These are phyloP conservation scores for Strix uralensis DNA, from an alignment of 2,113 vertebrate species.

Conservation along the genomic window DNA sequence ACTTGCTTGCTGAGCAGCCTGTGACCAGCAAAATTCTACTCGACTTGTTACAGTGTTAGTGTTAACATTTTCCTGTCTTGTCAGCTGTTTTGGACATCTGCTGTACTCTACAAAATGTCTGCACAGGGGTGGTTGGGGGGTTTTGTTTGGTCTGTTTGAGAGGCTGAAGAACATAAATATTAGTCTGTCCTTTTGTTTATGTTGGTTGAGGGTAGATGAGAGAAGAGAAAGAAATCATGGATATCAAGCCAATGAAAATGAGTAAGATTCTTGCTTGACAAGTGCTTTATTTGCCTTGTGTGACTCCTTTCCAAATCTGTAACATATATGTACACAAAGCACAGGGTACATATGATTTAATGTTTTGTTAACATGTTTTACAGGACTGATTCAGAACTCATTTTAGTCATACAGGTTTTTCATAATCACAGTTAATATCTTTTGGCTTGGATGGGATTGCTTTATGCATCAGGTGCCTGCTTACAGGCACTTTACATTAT, in stretches of 20 bases:
- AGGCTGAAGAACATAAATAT: slow-evolving; percentile 53
- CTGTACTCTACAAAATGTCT: slow-evolving; percentile 57
- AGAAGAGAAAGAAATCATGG: slow-evolving; percentile 20
- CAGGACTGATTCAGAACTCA: neutral
- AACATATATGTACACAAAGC: neutral
- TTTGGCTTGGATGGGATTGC: neutral
- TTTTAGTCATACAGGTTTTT: neutral
- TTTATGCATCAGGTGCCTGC: neutral
- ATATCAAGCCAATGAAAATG: slow-evolving; percentile 48
- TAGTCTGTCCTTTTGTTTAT: slow-evolving; percentile 62
- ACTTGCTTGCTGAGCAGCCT: slow-evolving; percentile 61
- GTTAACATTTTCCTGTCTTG: slow-evolving; percentile 53
- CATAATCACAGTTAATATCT: neutral
- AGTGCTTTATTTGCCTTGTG: neutral
- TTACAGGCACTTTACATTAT: neutral
- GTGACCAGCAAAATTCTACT: slow-evolving; percentile 53
- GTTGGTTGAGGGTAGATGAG: slow-evolving; percentile 52
- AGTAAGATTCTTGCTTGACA: slow-evolving; percentile 19
- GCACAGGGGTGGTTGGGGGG: neutral
- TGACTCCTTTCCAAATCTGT: neutral
- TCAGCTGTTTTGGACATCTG: slow-evolving; percentile 73
- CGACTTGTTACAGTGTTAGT: slow-evolving; percentile 38
- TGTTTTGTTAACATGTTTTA: slow-evolving; percentile 25
- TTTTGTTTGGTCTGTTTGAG: slow-evolving; percentile 68
- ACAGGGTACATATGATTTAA: neutral